Evolutionary conservation across 2,888 invertebrate genomes (phyloP).

Genomic region (Lochmaea capreae): DNA sequence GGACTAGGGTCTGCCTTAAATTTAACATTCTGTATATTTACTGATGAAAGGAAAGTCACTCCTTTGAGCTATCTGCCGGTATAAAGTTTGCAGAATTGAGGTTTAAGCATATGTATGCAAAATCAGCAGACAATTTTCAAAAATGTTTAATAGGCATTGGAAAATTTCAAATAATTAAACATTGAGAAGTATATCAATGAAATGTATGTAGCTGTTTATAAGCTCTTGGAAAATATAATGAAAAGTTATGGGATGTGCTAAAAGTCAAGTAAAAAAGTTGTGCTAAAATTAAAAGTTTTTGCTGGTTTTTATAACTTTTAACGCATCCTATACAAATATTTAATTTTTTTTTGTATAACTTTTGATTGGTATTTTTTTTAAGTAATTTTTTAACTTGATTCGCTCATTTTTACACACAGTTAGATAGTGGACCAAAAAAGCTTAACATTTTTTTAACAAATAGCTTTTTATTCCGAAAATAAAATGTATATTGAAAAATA

Average conservation of each 20-base stretch:
- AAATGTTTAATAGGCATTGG: too few species aligned
- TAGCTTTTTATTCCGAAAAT: slow-evolving; percentile 1
- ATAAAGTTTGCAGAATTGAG: too few species aligned
- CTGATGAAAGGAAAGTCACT: too few species aligned
- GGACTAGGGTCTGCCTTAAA: too few species aligned
- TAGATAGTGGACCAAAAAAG: slow-evolving; percentile 11
- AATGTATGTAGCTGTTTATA: too few species aligned
- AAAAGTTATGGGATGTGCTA: slow-evolving; percentile 1
- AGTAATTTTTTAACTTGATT: not conserved
- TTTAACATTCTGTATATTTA: too few species aligned
- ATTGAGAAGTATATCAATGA: too few species aligned
- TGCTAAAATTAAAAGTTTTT: not conserved
- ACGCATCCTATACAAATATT: not conserved
- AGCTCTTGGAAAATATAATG: too few species aligned
- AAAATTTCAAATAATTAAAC: too few species aligned
- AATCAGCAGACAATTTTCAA: too few species aligned
- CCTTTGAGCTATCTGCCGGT: too few species aligned
- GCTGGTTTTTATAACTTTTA: not conserved
- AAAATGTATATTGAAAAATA: not conserved
- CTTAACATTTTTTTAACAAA: not conserved
- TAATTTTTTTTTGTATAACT: slow-evolving; percentile 31
- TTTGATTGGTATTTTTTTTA: slow-evolving; percentile 19
- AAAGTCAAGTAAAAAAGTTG: not conserved
- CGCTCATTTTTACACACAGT: slow-evolving; percentile 38
- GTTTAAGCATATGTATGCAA: too few species aligned